Percentiles rank a stretch among this genome's conserved stretches.
These are phyloP conservation scores for Notothenia rossii DNA, from an alignment of 2,113 vertebrate species.

Conservation along the genomic window DNA sequence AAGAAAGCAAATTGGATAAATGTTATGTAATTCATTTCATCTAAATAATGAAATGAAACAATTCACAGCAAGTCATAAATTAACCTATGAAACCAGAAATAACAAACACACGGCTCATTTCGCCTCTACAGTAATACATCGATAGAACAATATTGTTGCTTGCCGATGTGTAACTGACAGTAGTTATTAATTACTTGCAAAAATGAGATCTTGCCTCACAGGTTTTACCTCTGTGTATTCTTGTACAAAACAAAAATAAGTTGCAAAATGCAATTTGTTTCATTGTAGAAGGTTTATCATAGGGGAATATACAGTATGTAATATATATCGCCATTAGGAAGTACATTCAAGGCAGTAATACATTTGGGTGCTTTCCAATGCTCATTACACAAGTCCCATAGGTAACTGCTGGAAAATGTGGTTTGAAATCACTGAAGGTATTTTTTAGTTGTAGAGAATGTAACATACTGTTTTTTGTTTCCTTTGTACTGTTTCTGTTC, in stretches of 20 bases:
- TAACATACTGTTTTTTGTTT: too few species aligned
- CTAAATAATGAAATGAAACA: not conserved
- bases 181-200: slow-evolving; percentile 22
- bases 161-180: slow-evolving; percentile 14
- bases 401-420: too few species aligned
- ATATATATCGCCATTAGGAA: not conserved
- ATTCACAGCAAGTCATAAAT: not conserved
- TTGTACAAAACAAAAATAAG: not conserved
- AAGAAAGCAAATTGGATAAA: not conserved
- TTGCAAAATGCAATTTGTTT: not conserved
- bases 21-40: not conserved
- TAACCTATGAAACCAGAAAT: not conserved
- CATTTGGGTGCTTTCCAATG: too few species aligned
- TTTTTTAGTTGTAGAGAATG: too few species aligned
- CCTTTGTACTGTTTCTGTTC: too few species aligned
- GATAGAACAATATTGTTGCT: slow-evolving; percentile 8
- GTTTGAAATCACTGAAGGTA: too few species aligned
- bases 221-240: slow-evolving; percentile 8
- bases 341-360: too few species aligned
- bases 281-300: not conserved
- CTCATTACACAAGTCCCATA: too few species aligned
- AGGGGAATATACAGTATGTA: not conserved
- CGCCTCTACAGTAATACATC: not conserved
- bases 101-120: slow-evolving; percentile 6
- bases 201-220: slow-evolving; percentile 6